A percentile compares a stretch with the other conserved stretches of the same genome.
Evolutionary conservation across 2,797 vertebrate species (phyloP).

Genomic region (Clamator glandarius): DNA sequence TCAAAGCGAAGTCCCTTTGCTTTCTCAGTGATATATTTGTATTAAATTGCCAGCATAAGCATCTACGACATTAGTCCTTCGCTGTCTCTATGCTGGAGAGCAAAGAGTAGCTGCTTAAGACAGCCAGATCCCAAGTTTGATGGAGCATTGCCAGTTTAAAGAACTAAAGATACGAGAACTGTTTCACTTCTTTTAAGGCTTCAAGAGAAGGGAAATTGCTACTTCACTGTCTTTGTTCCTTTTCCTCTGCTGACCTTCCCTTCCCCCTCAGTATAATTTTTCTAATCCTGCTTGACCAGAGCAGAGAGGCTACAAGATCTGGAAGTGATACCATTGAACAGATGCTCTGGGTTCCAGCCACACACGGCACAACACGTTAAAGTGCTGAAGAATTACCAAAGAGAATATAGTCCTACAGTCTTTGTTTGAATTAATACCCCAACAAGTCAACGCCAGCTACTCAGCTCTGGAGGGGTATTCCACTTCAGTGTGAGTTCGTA

Average conservation of each 20-base stretch:
- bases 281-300: background rate
- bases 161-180: rapidly evolving
- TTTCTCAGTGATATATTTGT: background rate
- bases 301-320: background rate
- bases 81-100: background rate
- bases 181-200: constrained; percentile 45
- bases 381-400: background rate
- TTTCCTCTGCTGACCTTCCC: background rate
- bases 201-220: background rate
- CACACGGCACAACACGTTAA: background rate
- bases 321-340: background rate
- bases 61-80: background rate
- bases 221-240: background rate
- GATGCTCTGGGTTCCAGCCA: background rate
- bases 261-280: background rate
- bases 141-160: background rate
- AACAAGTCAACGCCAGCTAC: background rate
- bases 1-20: background rate
- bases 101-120: background rate
- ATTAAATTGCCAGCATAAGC: background rate
- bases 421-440: background rate
- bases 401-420: background rate
- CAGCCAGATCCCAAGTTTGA: background rate
- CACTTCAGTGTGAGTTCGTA: background rate
- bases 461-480: background rate